phyloP scores from a whole-genome alignment of 2,888 invertebrate species.

The Synergus japonicus region DNA sequence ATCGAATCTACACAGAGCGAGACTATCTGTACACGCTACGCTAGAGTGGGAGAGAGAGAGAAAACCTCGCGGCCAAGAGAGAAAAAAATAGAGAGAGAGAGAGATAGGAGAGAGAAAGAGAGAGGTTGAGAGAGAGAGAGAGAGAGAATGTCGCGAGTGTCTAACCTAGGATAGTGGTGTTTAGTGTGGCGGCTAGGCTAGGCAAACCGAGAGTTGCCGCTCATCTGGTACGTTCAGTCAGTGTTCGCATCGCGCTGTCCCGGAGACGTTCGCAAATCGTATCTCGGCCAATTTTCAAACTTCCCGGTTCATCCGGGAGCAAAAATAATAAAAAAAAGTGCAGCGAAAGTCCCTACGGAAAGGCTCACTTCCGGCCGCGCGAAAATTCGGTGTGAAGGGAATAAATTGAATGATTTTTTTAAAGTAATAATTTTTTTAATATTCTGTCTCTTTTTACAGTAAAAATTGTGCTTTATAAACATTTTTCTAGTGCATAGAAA shows the following conservation, averaged over 20 bases:
- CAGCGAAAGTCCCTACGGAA: neutral
- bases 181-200: constrained; percentile 74
- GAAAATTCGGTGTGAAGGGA: neutral
- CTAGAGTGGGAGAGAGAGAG: constrained; percentile 50
- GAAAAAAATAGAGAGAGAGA: constrained; percentile 40
- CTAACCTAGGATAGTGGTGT: constrained; percentile 75
- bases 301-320: neutral
- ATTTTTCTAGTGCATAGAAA: neutral
- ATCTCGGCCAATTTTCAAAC: neutral
- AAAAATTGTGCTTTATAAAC: too few species aligned
- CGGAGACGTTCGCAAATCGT: constrained; percentile 54
- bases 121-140: constrained; percentile 55
- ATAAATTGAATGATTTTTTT: too few species aligned
- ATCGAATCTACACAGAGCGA: constrained; percentile 61
- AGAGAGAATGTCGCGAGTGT: constrained; percentile 69
- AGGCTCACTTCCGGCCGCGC: neutral
- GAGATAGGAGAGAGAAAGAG: constrained; percentile 41
- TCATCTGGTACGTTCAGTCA: constrained; percentile 73
- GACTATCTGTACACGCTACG: constrained; percentile 53
- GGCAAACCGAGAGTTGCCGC: constrained; percentile 71
- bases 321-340: neutral
- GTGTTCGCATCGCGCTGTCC: constrained; percentile 69
- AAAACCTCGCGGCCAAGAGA: constrained; percentile 45
- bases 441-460: too few species aligned
- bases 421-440: too few species aligned